A percentile compares a stretch with the other conserved stretches of the same genome.
Conservation (phyloP, 1,140 invertebrate genomes). For the Heliconius himera region DNA sequence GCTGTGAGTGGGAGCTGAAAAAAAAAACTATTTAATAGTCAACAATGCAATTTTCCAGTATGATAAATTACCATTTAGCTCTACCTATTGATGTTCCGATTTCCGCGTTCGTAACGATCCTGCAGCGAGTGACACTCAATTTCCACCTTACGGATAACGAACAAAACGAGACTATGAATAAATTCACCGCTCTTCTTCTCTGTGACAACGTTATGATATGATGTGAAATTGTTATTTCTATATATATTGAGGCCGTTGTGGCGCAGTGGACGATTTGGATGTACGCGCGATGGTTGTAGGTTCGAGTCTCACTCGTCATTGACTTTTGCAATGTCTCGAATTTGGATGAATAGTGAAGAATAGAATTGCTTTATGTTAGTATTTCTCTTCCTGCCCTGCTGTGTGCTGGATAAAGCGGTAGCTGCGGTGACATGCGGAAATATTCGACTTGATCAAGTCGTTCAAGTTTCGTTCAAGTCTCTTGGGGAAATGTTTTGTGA, state of each 20-base stretch:
- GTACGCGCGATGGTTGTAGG: not conserved
- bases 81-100: conserved; percentile 27
- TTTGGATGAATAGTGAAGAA: too few relatives aligned
- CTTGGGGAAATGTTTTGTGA: too few relatives aligned
- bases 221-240: not conserved
- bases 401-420: too few relatives aligned
- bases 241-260: not conserved
- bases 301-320: not conserved
- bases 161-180: conserved; percentile 41
- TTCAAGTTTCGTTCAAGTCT: too few relatives aligned
- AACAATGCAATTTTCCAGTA: conserved; percentile 11
- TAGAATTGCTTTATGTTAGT: too few relatives aligned
- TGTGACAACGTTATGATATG: conserved; percentile 21
- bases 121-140: conserved; percentile 25
- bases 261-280: not conserved
- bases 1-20: too few relatives aligned
- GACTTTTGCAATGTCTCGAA: too few relatives aligned
- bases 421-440: too few relatives aligned
- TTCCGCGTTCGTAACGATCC: conserved; percentile 21
- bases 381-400: too few relatives aligned
- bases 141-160: conserved; percentile 27
- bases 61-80: conserved; percentile 28
- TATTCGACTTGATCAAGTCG: too few relatives aligned
- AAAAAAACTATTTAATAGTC: too few relatives aligned
- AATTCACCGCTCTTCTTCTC: conserved; percentile 35